phyloP scores from a whole-genome alignment of 2,113 vertebrate species.

The Caretta caretta region DNA sequence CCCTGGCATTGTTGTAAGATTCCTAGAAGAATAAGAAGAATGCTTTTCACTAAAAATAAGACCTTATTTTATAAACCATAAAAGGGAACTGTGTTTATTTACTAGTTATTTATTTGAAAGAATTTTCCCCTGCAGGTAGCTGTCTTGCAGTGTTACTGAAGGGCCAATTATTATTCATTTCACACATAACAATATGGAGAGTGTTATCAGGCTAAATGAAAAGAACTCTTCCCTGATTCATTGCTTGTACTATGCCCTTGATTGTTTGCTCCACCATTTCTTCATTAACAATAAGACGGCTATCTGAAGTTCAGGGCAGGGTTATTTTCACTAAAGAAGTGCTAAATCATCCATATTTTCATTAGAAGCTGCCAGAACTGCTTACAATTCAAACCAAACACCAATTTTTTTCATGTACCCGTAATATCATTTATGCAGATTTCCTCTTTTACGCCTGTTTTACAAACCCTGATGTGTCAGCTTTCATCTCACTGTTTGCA shows the following conservation, averaged over 20 bases:
- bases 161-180: background rate
- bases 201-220: background rate
- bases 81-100: background rate
- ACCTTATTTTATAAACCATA: constrained; percentile 11
- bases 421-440: constrained; percentile 65
- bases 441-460: constrained; percentile 44
- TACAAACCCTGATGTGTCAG: constrained; percentile 68
- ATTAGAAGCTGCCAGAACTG: background rate
- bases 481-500: constrained; percentile 62
- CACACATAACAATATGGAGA: background rate
- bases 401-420: background rate
- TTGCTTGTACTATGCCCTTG: background rate
- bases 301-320: background rate
- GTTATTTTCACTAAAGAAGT: background rate
- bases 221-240: background rate
- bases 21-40: constrained; percentile 56
- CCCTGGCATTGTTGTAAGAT: constrained; percentile 49
- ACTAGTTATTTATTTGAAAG: background rate
- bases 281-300: background rate
- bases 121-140: background rate
- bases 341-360: constrained; percentile 18
- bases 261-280: constrained; percentile 1
- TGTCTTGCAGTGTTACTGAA: background rate
- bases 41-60: constrained; percentile 62
- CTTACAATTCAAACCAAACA: rapidly evolving